Conservation (phyloP, 2,888 invertebrate genomes). For the Pedicia rivosa region DNA sequence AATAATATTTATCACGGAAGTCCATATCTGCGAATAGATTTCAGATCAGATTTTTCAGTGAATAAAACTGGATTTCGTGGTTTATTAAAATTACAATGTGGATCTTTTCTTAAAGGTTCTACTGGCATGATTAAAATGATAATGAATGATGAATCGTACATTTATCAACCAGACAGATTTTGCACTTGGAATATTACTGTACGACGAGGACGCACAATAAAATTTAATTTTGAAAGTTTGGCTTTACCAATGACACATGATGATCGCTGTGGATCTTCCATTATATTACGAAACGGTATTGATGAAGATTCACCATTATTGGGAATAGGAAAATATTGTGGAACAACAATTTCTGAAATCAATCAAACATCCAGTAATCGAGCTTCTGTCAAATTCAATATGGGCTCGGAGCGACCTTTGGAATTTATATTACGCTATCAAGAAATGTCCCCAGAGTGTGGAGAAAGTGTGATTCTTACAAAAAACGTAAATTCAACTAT, state of each 20-base stretch:
- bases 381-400: constrained; percentile 33
- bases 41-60: constrained; percentile 43
- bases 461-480: constrained; percentile 43
- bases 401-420: constrained; percentile 20
- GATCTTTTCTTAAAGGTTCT: constrained; percentile 41
- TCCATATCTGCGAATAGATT: constrained; percentile 47
- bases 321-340: constrained; percentile 59
- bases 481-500: constrained; percentile 32
- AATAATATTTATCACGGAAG: constrained; percentile 23
- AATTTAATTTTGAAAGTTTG: constrained; percentile 42
- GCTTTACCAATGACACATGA: constrained; percentile 35
- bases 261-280: constrained; percentile 27
- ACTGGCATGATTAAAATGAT: constrained; percentile 43
- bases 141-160: too few relatives aligned
- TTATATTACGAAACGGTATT: constrained; percentile 50
- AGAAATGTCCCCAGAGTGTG: constrained; percentile 51
- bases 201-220: constrained; percentile 51
- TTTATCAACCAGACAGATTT: constrained; percentile 13
- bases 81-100: constrained; percentile 43
- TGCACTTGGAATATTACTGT: constrained; percentile 67
- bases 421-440: constrained; percentile 37
- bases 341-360: constrained; percentile 27
- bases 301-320: constrained; percentile 53
- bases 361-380: constrained; percentile 49
- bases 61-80: constrained; percentile 54